A percentile compares a stretch with the other conserved stretches of the same genome.
Conservation (phyloP, 1,140 invertebrate species). For the Drosophila truncata region DNA sequence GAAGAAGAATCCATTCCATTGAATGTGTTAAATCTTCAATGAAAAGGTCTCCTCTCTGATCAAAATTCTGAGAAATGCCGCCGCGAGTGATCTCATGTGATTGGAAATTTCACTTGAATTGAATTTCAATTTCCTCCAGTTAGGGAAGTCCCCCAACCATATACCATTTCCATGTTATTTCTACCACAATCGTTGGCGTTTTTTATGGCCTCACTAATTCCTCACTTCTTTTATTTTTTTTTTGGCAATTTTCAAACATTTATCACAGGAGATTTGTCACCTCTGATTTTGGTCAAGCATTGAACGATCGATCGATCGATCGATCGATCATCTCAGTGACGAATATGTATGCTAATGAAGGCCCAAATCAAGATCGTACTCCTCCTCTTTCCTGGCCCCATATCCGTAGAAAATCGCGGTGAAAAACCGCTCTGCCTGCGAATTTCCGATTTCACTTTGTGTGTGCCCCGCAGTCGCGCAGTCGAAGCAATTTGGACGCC, state of each 20-base stretch:
- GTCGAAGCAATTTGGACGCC: constrained; percentile 70
- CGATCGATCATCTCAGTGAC: constrained; percentile 43
- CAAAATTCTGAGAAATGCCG: constrained; percentile 19
- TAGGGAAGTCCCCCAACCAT: background rate
- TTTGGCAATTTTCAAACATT: constrained; percentile 25
- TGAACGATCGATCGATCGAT: background rate
- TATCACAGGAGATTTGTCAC: constrained; percentile 34
- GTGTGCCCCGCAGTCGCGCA: constrained; percentile 21
- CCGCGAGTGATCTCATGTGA: constrained; percentile 32
- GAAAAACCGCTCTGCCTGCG: constrained; percentile 39
- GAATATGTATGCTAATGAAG: constrained; percentile 45
- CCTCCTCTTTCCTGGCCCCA: constrained; percentile 33
- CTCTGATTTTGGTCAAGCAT: constrained; percentile 25
- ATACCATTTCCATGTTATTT: constrained; percentile 1
- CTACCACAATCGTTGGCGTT: constrained; percentile 25
- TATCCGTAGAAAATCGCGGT: constrained; percentile 25
- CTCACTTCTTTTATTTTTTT: background rate
- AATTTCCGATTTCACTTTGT: constrained; percentile 74
- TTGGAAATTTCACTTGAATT: constrained; percentile 41
- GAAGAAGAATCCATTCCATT: background rate
- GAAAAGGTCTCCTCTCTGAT: background rate
- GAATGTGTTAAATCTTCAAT: constrained; percentile 8
- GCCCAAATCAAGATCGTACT: constrained; percentile 44
- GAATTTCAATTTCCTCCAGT: constrained; percentile 18
- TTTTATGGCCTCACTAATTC: constrained; percentile 2